Percentiles rank a stretch among this genome's conserved stretches.
Evolutionary conservation across 2,113 vertebrate genomes (phyloP).

Genomic region (Muntiacus muntjak): DNA sequence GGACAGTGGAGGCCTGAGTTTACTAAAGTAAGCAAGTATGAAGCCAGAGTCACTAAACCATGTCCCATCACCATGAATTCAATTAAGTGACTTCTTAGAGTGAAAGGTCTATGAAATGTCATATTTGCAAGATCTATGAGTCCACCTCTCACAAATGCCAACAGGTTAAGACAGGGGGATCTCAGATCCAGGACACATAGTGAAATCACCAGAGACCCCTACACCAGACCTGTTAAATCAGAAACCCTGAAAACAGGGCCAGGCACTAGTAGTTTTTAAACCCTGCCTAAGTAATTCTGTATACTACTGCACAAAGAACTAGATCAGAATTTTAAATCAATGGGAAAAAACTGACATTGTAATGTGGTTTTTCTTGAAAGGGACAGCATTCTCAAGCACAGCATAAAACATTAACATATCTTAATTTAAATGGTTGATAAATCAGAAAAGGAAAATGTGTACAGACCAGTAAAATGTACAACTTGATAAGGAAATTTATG

Average conservation of each 20-base stretch:
- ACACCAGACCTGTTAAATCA: neutral
- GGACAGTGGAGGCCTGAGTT: neutral
- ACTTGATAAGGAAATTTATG: neutral
- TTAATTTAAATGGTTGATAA: neutral
- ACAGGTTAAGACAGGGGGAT: neutral
- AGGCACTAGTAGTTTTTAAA: neutral
- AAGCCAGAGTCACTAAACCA: neutral
- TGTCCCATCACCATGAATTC: neutral
- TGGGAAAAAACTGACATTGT: neutral
- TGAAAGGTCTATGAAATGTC: slow-evolving; percentile 6
- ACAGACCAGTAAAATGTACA: neutral
- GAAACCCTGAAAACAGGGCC: neutral
- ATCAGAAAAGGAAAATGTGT: neutral
- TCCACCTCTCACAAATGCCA: neutral
- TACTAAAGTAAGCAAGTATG: neutral
- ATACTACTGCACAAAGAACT: neutral
- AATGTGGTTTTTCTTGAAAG: neutral
- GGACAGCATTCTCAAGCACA: neutral
- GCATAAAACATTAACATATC: neutral
- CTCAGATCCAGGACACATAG: neutral
- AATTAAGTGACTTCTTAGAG: neutral
- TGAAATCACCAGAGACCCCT: neutral
- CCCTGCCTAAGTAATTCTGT: neutral
- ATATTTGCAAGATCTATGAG: neutral
- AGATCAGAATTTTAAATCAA: neutral